Base-by-base conservation (phyloP, 1,140 invertebrate genomes). In the Caenorhabditis tropicalis region DNA sequence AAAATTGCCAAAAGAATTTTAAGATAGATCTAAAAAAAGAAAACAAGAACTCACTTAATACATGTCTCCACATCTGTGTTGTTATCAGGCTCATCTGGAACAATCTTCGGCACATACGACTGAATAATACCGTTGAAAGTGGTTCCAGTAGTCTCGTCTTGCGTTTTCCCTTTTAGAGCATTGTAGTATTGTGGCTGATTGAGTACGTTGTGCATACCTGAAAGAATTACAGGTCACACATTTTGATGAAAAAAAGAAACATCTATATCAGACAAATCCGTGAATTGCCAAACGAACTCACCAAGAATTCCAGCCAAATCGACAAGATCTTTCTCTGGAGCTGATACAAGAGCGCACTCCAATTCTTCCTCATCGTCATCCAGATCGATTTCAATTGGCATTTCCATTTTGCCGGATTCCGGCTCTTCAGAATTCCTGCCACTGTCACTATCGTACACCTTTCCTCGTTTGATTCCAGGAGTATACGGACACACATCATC, bases 121-220 rank as follows among this genome's bases (percentile, higher is more conserved):
- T 90, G 90, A 36, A 91, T 86, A 24, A 91, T 84, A 29, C 87
- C 91, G 84, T 88, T 82, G 49, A 85, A 93, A 6, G 90, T 87
- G 15, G 87, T 90, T 33, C 90, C 90, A 12, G 49, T 92, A 87
- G 82, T 90, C 89, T 85, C 91, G 87, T 87, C 89, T 87, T 88
- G 91, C 15, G 88, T 85, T 74, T 91, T 90, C 70, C 92, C 92
- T 87, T 92, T 91, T 15, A 92, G 85, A 51, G 97, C 98, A 79
- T 97, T 96, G 92, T 99, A 96, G 92, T 98, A 99, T 92, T 99
- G 98, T 91, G 98, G 96, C 93, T 99, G 98, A 92, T 98, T 99
- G 94, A 99, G 95, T 95, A 99, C 98, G 79, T 97, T 98, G 92
- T 99, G 97, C 93, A 99, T 98, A 89, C 98, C 98, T 96, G 92